Evolutionary conservation across 1,140 invertebrate genomes (phyloP).

Genomic region (Anadara kagoshimensis): DNA sequence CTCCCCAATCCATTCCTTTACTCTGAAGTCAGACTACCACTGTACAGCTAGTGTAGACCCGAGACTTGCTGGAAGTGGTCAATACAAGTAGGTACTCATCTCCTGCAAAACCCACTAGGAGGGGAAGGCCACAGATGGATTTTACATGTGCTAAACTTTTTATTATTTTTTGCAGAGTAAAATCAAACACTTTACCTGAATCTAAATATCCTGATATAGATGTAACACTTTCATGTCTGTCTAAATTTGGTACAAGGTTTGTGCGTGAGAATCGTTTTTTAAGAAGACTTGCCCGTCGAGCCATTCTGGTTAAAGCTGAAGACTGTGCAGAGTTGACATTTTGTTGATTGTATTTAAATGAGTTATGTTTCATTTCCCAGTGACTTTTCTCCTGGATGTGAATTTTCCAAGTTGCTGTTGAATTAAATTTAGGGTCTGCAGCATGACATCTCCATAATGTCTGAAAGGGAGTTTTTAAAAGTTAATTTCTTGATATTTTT

Average conservation of each 20-base stretch:
- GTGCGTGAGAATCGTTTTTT: conserved; percentile 51
- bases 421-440: conserved; percentile 66
- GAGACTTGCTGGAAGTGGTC: no score
- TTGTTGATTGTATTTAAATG: conserved; percentile 14
- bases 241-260: conserved; percentile 24
- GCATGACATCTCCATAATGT: conserved; percentile 97
- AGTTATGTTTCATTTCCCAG: conserved; percentile 45
- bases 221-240: conserved; percentile 37
- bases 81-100: no score
- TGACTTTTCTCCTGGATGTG: conserved; percentile 64
- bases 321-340: conserved; percentile 14
- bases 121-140: no score
- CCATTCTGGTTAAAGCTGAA: conserved; percentile 57
- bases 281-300: conserved; percentile 57
- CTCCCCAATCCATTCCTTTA: no score
- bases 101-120: no score
- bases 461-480: conserved; percentile 78
- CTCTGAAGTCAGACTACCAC: no score
- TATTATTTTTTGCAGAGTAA: no score
- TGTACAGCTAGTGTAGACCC: no score
- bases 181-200: neutral
- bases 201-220: conserved; percentile 30
- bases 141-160: no score
- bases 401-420: conserved; percentile 71
- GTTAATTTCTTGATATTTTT: no score